A percentile compares a stretch with the other conserved stretches of the same genome.
These are phyloP conservation scores for Xiphorhynchus erythropygius DNA, from an alignment of 2,797 vertebrate species.

Conservation along the genomic window DNA sequence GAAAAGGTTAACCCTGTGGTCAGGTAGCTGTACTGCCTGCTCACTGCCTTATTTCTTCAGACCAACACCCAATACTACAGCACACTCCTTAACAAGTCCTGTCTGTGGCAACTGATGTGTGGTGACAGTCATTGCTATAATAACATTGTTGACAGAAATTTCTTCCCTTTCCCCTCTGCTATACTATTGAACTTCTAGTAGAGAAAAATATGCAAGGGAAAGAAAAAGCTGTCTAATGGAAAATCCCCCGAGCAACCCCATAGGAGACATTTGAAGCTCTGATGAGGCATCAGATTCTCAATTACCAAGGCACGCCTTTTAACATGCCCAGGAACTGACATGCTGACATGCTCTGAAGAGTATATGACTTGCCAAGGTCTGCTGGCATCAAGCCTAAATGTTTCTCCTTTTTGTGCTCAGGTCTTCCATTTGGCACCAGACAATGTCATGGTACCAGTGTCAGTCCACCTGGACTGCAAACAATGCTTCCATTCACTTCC, in stretches of 20 bases:
- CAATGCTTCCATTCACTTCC: not conserved
- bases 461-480: not conserved
- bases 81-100: not conserved
- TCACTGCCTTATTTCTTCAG: not conserved
- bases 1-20: not conserved
- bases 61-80: not conserved
- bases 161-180: not conserved
- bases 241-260: not conserved
- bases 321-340: constrained; percentile 28
- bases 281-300: constrained; percentile 31
- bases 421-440: constrained; percentile 20
- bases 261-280: constrained; percentile 11
- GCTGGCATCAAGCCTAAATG: not conserved
- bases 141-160: not conserved
- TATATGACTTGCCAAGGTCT: not conserved
- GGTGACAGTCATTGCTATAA: not conserved
- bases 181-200: not conserved
- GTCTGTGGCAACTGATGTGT: not conserved
- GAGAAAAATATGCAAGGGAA: not conserved
- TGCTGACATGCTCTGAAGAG: constrained; percentile 49
- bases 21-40: not conserved
- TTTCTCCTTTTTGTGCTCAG: not conserved
- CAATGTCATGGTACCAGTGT: not conserved
- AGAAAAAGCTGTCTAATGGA: not conserved
- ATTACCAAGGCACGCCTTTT: not conserved